These are phyloP conservation scores for Petrosia ficiformis DNA, from an alignment of 37 sponge, comb jelly and placozoan genomes.

Conservation along the genomic window DNA sequence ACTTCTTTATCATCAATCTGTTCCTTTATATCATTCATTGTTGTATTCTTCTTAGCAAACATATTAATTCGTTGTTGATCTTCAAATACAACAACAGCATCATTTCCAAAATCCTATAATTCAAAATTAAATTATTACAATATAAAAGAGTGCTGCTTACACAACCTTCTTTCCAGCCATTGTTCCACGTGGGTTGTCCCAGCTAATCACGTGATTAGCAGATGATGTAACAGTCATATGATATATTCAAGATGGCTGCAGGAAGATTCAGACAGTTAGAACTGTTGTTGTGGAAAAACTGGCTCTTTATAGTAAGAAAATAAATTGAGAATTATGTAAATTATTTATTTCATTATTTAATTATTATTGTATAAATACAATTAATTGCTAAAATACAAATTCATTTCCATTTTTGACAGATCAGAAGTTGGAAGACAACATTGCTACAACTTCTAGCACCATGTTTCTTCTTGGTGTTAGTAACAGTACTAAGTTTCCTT, in stretches of 20 bases:
- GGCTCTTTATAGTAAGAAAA: constrained; percentile 77
- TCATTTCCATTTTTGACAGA: constrained; percentile 17
- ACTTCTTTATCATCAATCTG: constrained; percentile 72
- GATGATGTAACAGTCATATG: background rate
- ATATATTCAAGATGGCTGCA: constrained; percentile 52
- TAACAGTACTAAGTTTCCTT: constrained; percentile 44
- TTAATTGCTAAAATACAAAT: background rate
- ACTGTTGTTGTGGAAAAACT: constrained; percentile 79
- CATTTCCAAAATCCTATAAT: constrained; percentile 7
- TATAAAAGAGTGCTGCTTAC: background rate
- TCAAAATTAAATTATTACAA: background rate
- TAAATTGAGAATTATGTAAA: background rate
- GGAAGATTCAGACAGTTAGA: constrained; percentile 55
- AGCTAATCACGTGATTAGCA: background rate
- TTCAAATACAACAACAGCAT: constrained; percentile 59
- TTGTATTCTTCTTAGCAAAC: constrained; percentile 71
- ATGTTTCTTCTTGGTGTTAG: constrained; percentile 55
- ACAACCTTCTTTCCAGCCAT: constrained; percentile 21
- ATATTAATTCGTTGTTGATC: constrained; percentile 78
- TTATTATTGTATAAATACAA: no score
- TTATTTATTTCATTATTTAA: background rate
- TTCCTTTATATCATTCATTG: constrained; percentile 58
- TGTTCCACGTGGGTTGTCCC: background rate
- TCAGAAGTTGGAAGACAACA: constrained; percentile 71
- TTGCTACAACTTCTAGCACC: constrained; percentile 73